These are phyloP conservation scores for Panthera uncia DNA, from an alignment of 2,113 vertebrate species.

Conservation along the genomic window DNA sequence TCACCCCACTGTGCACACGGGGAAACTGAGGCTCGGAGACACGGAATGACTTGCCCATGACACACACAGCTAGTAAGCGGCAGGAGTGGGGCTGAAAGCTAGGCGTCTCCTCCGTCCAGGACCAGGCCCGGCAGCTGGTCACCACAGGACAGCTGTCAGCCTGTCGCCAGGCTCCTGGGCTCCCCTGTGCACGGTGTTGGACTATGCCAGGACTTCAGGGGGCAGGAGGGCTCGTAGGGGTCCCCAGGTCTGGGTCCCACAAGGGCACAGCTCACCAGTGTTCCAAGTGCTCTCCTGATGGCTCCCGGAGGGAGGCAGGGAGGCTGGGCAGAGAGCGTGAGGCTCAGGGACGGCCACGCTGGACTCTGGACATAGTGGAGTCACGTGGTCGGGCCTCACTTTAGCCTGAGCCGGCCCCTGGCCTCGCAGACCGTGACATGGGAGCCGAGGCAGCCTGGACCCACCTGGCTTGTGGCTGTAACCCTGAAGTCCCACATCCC, in stretches of 20 bases:
- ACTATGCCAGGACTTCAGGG: background rate
- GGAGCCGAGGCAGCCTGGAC: background rate
- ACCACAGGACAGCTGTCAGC: background rate
- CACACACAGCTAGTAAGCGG: background rate
- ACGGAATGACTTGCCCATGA: background rate
- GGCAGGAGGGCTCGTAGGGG: background rate
- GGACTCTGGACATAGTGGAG: background rate
- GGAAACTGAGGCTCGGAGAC: background rate
- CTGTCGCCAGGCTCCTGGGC: too few relatives aligned
- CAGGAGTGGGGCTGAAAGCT: background rate
- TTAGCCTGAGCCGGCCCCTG: background rate
- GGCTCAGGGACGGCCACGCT: background rate
- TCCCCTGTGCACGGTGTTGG: background rate
- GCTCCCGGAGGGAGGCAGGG: background rate
- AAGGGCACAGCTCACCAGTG: background rate
- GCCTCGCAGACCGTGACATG: background rate
- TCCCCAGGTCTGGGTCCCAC: background rate
- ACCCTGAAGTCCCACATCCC: background rate
- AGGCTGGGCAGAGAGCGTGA: rapidly evolving
- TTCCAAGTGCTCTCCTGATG: background rate
- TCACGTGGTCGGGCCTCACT: background rate
- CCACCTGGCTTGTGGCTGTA: background rate
- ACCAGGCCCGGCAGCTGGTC: background rate
- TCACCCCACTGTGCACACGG: background rate
- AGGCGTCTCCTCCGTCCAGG: background rate